Conservation (phyloP, 2,888 invertebrate genomes). For the Tridacna crocea region DNA sequence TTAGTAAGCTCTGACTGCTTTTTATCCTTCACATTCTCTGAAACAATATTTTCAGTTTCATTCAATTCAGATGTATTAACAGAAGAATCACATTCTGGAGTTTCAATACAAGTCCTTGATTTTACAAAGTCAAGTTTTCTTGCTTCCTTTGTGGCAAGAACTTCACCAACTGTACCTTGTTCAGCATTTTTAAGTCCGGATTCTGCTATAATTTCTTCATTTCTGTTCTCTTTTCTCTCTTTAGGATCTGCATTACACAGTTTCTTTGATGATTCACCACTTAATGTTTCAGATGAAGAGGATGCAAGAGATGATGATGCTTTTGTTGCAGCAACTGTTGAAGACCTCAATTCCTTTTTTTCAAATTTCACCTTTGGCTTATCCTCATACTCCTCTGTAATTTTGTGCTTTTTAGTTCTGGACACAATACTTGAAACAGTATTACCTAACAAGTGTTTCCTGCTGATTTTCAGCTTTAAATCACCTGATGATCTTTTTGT, state of each 20-base stretch:
- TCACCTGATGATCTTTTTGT: slow-evolving; percentile 30
- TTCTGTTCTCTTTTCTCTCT: not conserved
- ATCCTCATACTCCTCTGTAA: not conserved
- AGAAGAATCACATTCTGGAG: slow-evolving; percentile 58
- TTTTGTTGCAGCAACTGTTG: slow-evolving; percentile 56
- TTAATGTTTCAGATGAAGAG: slow-evolving; percentile 17
- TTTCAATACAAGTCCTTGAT: slow-evolving; percentile 15
- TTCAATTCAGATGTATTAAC: slow-evolving; percentile 19
- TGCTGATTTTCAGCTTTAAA: slow-evolving; percentile 51
- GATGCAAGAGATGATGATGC: slow-evolving; percentile 51
- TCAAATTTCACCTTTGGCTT: slow-evolving; percentile 41
- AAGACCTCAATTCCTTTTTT: slow-evolving; percentile 53
- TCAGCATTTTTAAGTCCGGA: not conserved
- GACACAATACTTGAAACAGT: slow-evolving; percentile 32
- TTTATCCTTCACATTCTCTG: slow-evolving; percentile 16
- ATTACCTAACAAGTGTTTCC: slow-evolving; percentile 43
- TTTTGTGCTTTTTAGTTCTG: slow-evolving; percentile 31
- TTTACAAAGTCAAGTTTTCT: not conserved
- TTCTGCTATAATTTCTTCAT: slow-evolving; percentile 1
- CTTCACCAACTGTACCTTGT: not conserved
- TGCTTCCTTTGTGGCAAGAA: not conserved
- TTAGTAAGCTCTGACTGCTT: slow-evolving; percentile 54
- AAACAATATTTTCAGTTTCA: slow-evolving; percentile 18
- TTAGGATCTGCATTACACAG: slow-evolving; percentile 1
- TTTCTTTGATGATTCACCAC: slow-evolving; percentile 15